Evolutionary conservation across 1,140 invertebrate genomes (phyloP), one percentile per base, ranked within the genome.

Genomic region (Nautilus pompilius): DNA sequence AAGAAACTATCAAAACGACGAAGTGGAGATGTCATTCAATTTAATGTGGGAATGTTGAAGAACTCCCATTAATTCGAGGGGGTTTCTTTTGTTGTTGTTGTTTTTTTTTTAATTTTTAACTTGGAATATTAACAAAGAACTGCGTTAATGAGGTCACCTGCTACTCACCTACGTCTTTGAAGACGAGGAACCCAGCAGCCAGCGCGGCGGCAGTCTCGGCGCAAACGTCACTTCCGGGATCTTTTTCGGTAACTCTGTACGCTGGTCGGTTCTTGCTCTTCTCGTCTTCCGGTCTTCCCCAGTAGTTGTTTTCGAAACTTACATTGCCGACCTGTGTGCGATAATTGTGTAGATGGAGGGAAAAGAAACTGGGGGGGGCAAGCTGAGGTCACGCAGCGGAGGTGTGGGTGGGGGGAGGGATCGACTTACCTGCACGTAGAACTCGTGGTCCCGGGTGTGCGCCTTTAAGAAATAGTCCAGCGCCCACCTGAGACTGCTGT

Each of bases 391-490:
- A n/a, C n/a, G n/a, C n/a, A n/a, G n/a, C n/a, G n/a, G n/a, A n/a
- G n/a, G n/a, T n/a, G n/a, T n/a, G n/a, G n/a, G n/a, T n/a, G n/a
- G n/a, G n/a, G n/a, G n/a, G n/a, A n/a, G n/a, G n/a, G n/a, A n/a
- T n/a, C n/a, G n/a, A 76, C 45, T 24, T 62, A 68, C 69, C 67
- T 66, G 66, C n/a, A 46, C 62, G 46, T 69, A 71, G 20, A 71
- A 66, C 48, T 63, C 59, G 24, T 60, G 41, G 15, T 49, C 15
- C 10, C 32, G 22, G 15, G 48, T 55, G 48, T 63, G 62, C 20
- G 68, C 68, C 65, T 88, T 88, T 51, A 88, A 81, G 65, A 88
- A 86, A 65, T 88, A 89, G 72, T 89, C 87, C 0, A 85, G 84
- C 0, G 86, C 84, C 87, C 87, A 88, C 76, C 63, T 60, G 6